Conservation (phyloP, 2,113 vertebrate species). For the Alaudala cheleensis region DNA sequence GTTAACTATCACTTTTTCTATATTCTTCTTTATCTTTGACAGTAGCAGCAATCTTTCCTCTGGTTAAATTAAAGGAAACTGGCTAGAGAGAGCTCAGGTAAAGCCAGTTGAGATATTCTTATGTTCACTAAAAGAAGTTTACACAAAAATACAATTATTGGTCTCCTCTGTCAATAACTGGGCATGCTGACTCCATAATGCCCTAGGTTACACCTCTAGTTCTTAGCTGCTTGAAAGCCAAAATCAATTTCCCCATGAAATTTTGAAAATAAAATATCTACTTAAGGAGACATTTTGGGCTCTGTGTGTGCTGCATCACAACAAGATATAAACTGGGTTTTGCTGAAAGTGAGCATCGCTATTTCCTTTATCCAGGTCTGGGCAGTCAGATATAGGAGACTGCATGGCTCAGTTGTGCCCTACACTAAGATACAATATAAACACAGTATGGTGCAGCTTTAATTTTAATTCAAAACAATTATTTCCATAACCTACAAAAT, state of each 20-base stretch:
- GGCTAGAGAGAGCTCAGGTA: background rate
- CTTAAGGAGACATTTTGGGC: background rate
- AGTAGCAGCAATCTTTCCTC: background rate
- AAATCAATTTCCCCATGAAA: background rate
- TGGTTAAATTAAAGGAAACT: background rate
- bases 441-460: conserved; percentile 21
- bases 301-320: background rate
- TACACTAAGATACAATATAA: background rate
- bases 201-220: background rate
- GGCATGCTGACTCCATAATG: background rate
- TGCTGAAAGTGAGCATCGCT: background rate
- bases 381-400: background rate
- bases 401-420: background rate
- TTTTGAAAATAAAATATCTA: background rate
- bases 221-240: background rate
- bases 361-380: background rate
- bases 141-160: background rate
- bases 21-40: background rate
- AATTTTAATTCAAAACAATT: conserved; percentile 63
- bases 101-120: background rate
- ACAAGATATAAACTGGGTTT: background rate
- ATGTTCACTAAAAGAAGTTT: background rate
- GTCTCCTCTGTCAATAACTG: background rate
- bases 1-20: background rate
- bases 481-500: conserved; percentile 59